Evolutionary conservation across 2,797 vertebrate species (phyloP), one percentile per base, ranked within the genome.

Genomic region (Cichlasoma orientale): DNA sequence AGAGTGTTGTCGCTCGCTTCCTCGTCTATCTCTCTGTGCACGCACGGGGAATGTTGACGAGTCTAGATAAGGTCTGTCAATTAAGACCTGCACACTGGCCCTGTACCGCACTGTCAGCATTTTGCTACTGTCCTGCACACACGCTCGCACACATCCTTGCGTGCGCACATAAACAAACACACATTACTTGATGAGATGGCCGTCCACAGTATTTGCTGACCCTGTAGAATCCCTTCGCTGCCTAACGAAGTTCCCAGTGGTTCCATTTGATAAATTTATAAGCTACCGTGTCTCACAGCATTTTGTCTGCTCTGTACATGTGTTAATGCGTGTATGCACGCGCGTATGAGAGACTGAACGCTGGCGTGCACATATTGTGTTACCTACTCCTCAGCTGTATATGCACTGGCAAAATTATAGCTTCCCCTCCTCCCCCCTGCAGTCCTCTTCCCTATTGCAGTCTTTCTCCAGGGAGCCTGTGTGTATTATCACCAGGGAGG

Each of bases 261-360:
- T 84, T 92, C 78, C 77, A 90, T 91, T 91, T 91, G 90, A 93
- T 90, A 89, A 90, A 83, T 93, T 89, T 89, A 36, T 59, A 86
- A 90, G 81, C 88, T 77, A 74, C 84, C 77, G 25, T 83, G 76
- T 90, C 82, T 80, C 75, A 38, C 63, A 57, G 66, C 72, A 47
- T 75, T 83, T 81, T 79, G 78, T 84, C 58, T 56, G 59, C 13
- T 6, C 13, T 36, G 72, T 59, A 71, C 53, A 59, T 31, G 68
- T 68, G 82, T 82, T 72, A 61, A 56, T 71, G 52, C 72, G 31
- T 56, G 72, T 56, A 54, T 70, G n/a, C 53, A 56, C n/a, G 75
- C 19, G 77, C 54, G 68, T 58, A 44, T 52, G 76, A 38, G 72
- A 68, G 27, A 23, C 69, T 53, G 50, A 52, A 71, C 16, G 71